Evolutionary conservation across 2,797 vertebrate species (phyloP).

Genomic region (Micrastur ruficollis): DNA sequence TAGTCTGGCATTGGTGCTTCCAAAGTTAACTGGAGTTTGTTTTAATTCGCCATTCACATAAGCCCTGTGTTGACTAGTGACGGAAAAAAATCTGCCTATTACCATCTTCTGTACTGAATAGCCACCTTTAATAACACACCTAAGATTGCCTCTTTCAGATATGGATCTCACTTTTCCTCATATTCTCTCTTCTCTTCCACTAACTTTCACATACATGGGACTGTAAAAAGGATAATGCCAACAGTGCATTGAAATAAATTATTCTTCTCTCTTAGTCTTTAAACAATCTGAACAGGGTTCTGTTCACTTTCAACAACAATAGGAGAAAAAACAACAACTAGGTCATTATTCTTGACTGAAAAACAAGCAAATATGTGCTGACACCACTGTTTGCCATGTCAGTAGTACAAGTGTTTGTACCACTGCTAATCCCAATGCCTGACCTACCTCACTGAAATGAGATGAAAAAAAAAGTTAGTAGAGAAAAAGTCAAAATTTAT

Average conservation of each 20-base stretch:
- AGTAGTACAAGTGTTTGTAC: neutral
- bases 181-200: neutral
- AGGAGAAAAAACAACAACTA: neutral
- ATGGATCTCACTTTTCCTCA: neutral
- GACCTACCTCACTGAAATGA: neutral
- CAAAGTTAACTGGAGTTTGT: neutral
- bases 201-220: neutral
- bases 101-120: neutral
- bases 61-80: neutral
- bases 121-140: neutral
- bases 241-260: neutral
- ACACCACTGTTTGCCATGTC: neutral
- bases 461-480: neutral
- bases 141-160: neutral
- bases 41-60: neutral
- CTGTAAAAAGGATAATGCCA: neutral
- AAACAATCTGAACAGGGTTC: neutral
- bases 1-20: neutral
- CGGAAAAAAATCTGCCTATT: neutral
- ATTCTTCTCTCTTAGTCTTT: neutral
- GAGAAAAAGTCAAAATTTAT: neutral
- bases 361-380: neutral
- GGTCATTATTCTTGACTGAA: neutral
- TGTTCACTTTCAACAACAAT: neutral
- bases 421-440: neutral